phyloP scores from a whole-genome alignment of 2,797 vertebrate genomes.

The Takifugu ocellatus region DNA sequence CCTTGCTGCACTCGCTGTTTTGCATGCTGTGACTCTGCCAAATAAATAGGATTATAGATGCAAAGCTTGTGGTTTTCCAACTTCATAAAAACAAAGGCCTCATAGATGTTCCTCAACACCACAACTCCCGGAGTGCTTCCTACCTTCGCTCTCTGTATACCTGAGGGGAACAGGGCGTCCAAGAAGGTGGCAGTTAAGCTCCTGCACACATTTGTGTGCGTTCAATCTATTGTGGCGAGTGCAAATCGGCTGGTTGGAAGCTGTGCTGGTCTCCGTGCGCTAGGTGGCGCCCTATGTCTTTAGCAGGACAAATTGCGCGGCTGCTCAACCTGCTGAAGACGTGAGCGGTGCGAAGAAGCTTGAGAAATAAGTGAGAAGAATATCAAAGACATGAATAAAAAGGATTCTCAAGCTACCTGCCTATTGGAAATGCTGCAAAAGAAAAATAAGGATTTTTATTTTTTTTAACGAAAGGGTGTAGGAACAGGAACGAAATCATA shows the following conservation, averaged over 20 bases:
- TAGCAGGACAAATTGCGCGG: constrained; percentile 28
- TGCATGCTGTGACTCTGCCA: constrained; percentile 30
- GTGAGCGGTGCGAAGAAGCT: constrained; percentile 19
- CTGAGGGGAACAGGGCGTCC: background rate
- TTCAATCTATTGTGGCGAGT: constrained; percentile 1
- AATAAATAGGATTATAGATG: constrained; percentile 70
- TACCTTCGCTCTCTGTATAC: constrained; percentile 6
- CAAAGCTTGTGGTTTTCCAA: constrained; percentile 56
- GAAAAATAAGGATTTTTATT: background rate
- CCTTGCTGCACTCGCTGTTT: constrained; percentile 30
- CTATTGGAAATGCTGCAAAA: constrained; percentile 4
- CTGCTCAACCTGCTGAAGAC: constrained; percentile 28
- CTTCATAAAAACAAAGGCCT: constrained; percentile 29
- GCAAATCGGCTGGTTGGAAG: constrained; percentile 12
- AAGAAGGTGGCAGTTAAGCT: background rate
- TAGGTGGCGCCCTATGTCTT: constrained; percentile 81
- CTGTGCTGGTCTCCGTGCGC: constrained; percentile 57
- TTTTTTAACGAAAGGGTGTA: no score
- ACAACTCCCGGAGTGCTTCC: constrained; percentile 2
- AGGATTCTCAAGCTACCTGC: constrained; percentile 7
- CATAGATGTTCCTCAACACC: constrained; percentile 26
- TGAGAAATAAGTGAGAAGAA: constrained; percentile 17
- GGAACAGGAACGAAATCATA: background rate
- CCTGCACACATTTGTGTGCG: background rate
- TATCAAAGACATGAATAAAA: constrained; percentile 3